These are phyloP conservation scores for Cephus pulcher DNA, from an alignment of 2,888 invertebrate genomes.

Conservation along the genomic window DNA sequence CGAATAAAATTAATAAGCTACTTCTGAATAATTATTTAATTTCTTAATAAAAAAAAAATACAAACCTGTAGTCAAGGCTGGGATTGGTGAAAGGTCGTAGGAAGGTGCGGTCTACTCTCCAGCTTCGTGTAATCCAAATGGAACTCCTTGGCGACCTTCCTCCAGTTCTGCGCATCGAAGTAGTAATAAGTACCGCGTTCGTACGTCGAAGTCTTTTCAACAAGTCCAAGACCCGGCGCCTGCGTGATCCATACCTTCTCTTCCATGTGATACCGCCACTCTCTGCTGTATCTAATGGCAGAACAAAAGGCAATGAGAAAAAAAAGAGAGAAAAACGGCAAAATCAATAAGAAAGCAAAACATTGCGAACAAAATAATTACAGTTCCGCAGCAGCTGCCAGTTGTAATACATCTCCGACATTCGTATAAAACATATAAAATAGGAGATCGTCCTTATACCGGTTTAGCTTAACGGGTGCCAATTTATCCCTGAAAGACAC, in stretches of 20 bases:
- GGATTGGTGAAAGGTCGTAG: slow-evolving; percentile 74
- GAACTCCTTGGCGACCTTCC: slow-evolving; percentile 99
- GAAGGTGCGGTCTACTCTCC: slow-evolving; percentile 90
- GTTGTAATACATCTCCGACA: slow-evolving; percentile 97
- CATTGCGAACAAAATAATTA: slow-evolving; percentile 70
- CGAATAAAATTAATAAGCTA: neutral
- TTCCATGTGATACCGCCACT: slow-evolving; percentile 99
- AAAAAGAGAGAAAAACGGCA: neutral
- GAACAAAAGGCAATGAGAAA: slow-evolving; percentile 29
- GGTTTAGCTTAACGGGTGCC: slow-evolving; percentile 94
- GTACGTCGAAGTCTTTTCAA: slow-evolving; percentile 95
- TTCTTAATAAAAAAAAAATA: slow-evolving; percentile 6
- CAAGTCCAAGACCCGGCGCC: slow-evolving; percentile 93
- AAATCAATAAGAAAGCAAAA: neutral
- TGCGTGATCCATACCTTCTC: slow-evolving; percentile 99
- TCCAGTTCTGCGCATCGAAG: slow-evolving; percentile 99
- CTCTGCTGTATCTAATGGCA: slow-evolving; percentile 87
- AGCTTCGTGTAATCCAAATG: slow-evolving; percentile 98
- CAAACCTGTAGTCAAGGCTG: slow-evolving; percentile 66
- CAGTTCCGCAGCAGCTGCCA: slow-evolving; percentile 97
- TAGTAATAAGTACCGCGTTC: slow-evolving; percentile 99
- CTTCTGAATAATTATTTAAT: slow-evolving; percentile 12
- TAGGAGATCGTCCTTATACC: slow-evolving; percentile 98
- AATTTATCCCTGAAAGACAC: slow-evolving; percentile 82
- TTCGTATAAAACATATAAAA: slow-evolving; percentile 99